phyloP scores from a whole-genome alignment of 2,888 invertebrate genomes.

The Meteorus colon region DNA sequence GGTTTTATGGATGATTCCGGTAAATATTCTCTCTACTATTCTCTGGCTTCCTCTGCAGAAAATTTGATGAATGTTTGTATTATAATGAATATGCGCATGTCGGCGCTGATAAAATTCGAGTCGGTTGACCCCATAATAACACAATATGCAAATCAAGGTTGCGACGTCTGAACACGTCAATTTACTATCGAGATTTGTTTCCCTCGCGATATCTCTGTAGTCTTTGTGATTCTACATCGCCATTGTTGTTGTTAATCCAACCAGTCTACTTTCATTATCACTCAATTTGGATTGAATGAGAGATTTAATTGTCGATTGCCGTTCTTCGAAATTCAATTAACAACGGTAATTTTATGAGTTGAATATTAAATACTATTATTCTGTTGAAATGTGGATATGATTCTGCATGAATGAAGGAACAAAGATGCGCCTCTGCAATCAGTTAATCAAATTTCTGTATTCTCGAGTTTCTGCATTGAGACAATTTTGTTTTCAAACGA shows the following conservation, averaged over 20 bases:
- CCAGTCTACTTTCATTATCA: background rate
- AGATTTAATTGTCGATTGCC: background rate
- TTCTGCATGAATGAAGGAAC: too few relatives aligned
- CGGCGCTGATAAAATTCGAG: conserved; percentile 56
- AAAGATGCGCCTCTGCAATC: too few relatives aligned
- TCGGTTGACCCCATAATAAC: conserved; percentile 54
- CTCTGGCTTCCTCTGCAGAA: background rate
- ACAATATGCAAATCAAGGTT: conserved; percentile 59
- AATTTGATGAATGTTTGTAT: conserved; percentile 45
- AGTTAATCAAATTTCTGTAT: too few relatives aligned
- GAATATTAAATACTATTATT: too few relatives aligned
- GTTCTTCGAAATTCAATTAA: background rate
- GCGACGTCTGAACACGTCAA: conserved; percentile 15
- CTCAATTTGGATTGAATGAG: background rate
- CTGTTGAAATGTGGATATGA: too few relatives aligned
- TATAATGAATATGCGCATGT: conserved; percentile 13
- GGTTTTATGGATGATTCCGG: background rate
- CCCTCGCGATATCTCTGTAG: background rate
- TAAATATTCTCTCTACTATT: too few relatives aligned
- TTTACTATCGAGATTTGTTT: background rate
- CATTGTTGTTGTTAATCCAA: background rate
- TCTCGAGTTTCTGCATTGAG: too few relatives aligned
- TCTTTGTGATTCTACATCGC: background rate
- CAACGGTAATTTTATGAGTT: background rate
- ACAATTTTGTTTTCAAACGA: too few relatives aligned